Evolutionary conservation across 2,888 invertebrate species (phyloP), one percentile per base, ranked within the genome.

Genomic region (Rhaphigaster nebulosa): DNA sequence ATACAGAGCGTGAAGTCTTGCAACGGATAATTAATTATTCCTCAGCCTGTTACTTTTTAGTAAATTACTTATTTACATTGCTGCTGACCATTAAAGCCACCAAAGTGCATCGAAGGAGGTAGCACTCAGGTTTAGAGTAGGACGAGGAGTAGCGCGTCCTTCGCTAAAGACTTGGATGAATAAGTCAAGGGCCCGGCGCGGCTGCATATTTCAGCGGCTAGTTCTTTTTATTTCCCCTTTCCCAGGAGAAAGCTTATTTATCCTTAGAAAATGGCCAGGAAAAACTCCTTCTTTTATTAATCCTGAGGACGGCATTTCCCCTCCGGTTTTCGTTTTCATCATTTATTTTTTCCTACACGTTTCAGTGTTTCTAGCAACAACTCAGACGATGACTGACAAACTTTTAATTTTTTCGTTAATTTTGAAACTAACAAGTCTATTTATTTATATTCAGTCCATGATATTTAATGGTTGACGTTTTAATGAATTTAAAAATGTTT

Each of bases 251-350:
- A 76, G 20, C 70, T 70, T 76, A 76, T 76, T 76, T 76, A 76
- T 76, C 70, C 38, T 15, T 38, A 20, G 34, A 6, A 76, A 76
- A 34, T 76, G 70, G 1, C 70, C 20, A 76, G 70, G 29, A 15
- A 76, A 34, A 38, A 38, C 20, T 76, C 20, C 34, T 76, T 76
- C 70, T 76, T 38, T 76, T 76, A 76, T 76, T 76, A 76, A 76
- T 38, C 15, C 38, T 5, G 38, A 20, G 6, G 70, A 34, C 70
- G 34, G 12, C 65, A 18, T 65, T 65, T 65, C 29, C 5, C 38
- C 38, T 38, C 3, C 3, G 15, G 13, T 65, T n/a, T 60, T 60
- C 8, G 29, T 29, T 65, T 65, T 65, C 3, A 29, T 29, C 15
- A 29, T 65, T 65, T 65, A 29, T 65, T 65, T 65, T 15, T 15